These are phyloP conservation scores for Rhynchotus rufescens DNA, from an alignment of 2,797 vertebrate genomes.

Conservation along the genomic window DNA sequence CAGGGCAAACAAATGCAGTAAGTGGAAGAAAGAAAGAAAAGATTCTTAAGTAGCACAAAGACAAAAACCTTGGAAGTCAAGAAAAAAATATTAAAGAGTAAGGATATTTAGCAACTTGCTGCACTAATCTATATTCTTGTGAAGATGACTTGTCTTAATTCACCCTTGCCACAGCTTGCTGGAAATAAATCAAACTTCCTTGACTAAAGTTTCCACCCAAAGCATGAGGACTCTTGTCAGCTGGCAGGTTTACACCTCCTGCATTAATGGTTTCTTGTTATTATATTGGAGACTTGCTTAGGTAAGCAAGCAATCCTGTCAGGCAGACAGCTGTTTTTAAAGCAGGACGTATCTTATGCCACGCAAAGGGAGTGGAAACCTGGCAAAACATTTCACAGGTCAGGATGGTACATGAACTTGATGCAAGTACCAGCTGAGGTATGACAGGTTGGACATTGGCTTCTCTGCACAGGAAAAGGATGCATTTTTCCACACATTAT, in stretches of 20 bases:
- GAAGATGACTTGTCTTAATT: background rate
- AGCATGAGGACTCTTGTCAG: background rate
- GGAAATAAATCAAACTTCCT: constrained; percentile 19
- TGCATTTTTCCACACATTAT: background rate
- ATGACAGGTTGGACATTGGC: background rate
- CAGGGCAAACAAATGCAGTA: background rate
- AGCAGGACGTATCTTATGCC: background rate
- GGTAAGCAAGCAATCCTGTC: background rate
- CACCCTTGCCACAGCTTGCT: background rate
- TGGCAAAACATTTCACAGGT: background rate
- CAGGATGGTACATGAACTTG: background rate
- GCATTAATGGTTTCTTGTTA: background rate
- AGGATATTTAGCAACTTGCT: background rate
- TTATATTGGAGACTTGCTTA: background rate
- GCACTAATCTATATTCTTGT: background rate
- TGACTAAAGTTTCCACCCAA: background rate
- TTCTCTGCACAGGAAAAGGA: background rate
- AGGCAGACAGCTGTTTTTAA: background rate
- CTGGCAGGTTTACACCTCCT: background rate
- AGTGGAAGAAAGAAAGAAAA: background rate
- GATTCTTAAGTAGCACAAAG: background rate
- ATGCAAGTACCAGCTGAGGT: background rate
- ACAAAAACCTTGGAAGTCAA: background rate
- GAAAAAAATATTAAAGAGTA: background rate
- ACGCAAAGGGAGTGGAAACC: background rate